Base-by-base conservation (phyloP, 2,888 invertebrate species). In the Aspidiotus destructor region DNA sequence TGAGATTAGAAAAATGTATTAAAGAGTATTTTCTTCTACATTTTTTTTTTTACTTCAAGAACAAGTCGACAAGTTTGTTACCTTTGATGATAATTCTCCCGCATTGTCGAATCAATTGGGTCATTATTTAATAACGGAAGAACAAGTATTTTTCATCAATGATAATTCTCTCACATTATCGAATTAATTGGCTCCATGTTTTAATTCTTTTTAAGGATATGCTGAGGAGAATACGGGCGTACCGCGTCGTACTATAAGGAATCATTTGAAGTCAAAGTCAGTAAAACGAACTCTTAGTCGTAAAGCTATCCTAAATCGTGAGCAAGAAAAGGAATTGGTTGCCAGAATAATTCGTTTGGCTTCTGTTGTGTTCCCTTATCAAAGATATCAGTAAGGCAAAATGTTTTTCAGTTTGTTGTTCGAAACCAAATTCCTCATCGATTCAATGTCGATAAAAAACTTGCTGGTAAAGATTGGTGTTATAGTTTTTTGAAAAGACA, bases 401-500 rank as follows among this genome's bases (percentile, higher is more conserved):
- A 17, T 13, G 68, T 68, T 7, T 68, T 44, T 44, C 42, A 68
- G 40, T 68, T 44, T 60, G 60, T 57, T 40, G 60, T 60, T 16
- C 16, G 28, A 68, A 41, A 60, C 17, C 11, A 42, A 16, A 68
- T 68, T 15, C 10, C 42, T 13, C 60, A 68, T 68, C 68, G 17
- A 40, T 68, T 68, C 41, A 60, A 68, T 9, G 8, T 16, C 13
- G 57, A n/a, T 10, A 67, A 57, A 44, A 67, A 58, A 67, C 8
- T 15, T 41, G 68, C 60, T 44, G 68, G 68, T 15, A 68, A 60
- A 28, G 11, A 41, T 7, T 62, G 62, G 62, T 62, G 17, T 11
- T 7, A 52, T 28, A 7, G 10, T 16, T 62, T 62, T 52, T 17
- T 48, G 48, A 62, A 65, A 40, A 40, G 72, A 40, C 58, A 75